phyloP scores from a whole-genome alignment of 2,888 invertebrate genomes.

The Hymenopus coronatus region DNA sequence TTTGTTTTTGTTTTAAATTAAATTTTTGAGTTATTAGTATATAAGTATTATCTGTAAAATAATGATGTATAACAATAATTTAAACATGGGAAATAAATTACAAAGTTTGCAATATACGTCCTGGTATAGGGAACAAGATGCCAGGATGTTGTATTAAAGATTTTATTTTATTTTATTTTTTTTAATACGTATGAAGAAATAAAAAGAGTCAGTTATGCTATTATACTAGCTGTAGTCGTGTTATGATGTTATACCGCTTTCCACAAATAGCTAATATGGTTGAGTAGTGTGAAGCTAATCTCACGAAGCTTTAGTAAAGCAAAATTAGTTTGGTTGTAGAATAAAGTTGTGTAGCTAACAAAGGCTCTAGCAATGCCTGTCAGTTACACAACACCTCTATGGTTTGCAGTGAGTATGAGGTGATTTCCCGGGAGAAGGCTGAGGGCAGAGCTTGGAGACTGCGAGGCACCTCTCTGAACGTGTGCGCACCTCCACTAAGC shows the following conservation, averaged over 20 bases:
- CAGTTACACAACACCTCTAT: background rate
- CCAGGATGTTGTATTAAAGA: too few species aligned
- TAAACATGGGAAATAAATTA: too few species aligned
- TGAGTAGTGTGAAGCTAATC: background rate
- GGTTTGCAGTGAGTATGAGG: background rate
- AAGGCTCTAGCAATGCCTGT: background rate
- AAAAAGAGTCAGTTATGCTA: too few species aligned
- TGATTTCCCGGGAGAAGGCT: background rate
- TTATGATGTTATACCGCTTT: background rate
- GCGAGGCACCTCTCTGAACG: too few species aligned
- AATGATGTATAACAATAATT: too few species aligned
- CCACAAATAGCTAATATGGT: background rate
- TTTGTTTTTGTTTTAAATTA: too few species aligned
- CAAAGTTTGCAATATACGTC: too few species aligned
- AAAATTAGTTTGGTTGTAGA: background rate
- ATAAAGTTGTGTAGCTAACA: background rate
- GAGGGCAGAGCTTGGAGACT: background rate
- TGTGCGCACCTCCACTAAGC: background rate
- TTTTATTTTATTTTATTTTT: too few species aligned
- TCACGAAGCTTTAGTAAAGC: background rate
- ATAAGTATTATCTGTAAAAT: too few species aligned
- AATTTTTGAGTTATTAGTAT: too few species aligned
- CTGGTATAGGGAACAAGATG: too few species aligned
- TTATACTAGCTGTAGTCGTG: background rate
- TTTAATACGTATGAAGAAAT: too few species aligned